Base-by-base conservation (phyloP, 2,888 invertebrate genomes). In the Geotrupes spiniger region DNA sequence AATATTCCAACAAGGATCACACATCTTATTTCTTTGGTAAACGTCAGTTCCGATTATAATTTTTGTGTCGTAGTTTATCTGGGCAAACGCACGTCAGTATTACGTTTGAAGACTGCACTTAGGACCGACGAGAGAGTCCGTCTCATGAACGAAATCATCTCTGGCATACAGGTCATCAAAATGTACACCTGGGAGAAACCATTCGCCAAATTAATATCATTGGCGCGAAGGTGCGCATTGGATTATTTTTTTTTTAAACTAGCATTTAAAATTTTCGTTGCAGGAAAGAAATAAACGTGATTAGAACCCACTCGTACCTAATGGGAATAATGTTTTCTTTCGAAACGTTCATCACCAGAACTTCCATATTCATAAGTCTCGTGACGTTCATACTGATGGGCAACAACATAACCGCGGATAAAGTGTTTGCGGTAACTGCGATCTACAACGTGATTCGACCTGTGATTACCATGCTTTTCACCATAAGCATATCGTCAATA, bases 111-210 rank as follows among this genome's bases (percentile, higher is more conserved):
- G 57, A 83, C 83, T 2, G 84, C 85, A 1, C 65, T 75, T 15
- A 69, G 80, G 58, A 84, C 85, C 1, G 86, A 87, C 66, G 80
- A 82, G 61, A 69, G 87, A 47, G 80, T 86, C 6, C 73, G 82
- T 15, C 66, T 84, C 4, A 85, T 86, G 84, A 82, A 81, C 61
- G 85, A 87, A 70, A 80, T 86, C 36, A 81, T 89, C 41, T 77
- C 78, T n/a, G 87, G 86, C 1, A 88, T 89, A 29, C 75, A 89
- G 78, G 92, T 95, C 1, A 91, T 96, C 56, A 96, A 96, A 78
- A 95, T 96, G 93, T 96, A 95, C 68, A 90, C 93, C 2, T 96
- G 96, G 89, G 96, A 96, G 70, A 87, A 85, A 59, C 90, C 93
- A 0, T 95, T 96, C 66, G 86, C 88, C 51, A 80, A 85, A 53